Evolutionary conservation across 1,140 invertebrate genomes (phyloP).

Genomic region (Saccostrea echinata): DNA sequence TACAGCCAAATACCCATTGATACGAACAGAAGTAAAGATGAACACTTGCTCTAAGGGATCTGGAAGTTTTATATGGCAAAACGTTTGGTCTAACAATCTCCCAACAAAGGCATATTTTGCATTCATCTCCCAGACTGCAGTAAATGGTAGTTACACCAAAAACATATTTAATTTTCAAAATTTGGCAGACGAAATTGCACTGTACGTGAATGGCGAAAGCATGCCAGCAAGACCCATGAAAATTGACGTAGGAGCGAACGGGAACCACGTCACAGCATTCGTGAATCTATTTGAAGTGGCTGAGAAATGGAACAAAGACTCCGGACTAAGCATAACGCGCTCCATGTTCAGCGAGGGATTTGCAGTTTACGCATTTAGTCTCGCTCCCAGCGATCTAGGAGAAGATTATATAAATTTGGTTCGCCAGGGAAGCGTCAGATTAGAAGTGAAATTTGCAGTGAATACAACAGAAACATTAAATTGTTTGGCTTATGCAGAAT

Average conservation of each 20-base stretch:
- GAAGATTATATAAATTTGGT: constrained; percentile 46
- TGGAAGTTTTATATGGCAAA: constrained; percentile 22
- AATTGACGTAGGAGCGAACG: constrained; percentile 35
- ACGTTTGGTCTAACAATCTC: constrained; percentile 16
- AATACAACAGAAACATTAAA: constrained; percentile 27
- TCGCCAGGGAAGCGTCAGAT: constrained; percentile 31
- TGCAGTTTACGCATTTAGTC: constrained; percentile 25
- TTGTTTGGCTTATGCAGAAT: constrained; percentile 32
- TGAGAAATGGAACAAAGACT: constrained; percentile 47
- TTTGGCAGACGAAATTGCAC: constrained; percentile 2
- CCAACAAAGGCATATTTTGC: constrained; percentile 42
- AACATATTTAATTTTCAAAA: constrained; percentile 41
- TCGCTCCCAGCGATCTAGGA: constrained; percentile 20
- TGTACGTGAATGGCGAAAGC: constrained; percentile 37
- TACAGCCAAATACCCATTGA: constrained; percentile 31
- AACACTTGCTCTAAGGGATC: not conserved
- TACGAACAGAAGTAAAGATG: constrained; percentile 40
- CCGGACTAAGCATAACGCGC: not conserved
- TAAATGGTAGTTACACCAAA: constrained; percentile 42
- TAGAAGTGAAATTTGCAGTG: constrained; percentile 33
- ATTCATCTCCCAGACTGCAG: constrained; percentile 26
- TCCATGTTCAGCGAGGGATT: constrained; percentile 13
- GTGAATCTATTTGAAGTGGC: constrained; percentile 37
- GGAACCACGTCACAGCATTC: constrained; percentile 23
- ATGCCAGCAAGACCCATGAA: constrained; percentile 25